Base-by-base conservation (phyloP, 2,797 vertebrate species). In the Megalops cyprinoides region DNA sequence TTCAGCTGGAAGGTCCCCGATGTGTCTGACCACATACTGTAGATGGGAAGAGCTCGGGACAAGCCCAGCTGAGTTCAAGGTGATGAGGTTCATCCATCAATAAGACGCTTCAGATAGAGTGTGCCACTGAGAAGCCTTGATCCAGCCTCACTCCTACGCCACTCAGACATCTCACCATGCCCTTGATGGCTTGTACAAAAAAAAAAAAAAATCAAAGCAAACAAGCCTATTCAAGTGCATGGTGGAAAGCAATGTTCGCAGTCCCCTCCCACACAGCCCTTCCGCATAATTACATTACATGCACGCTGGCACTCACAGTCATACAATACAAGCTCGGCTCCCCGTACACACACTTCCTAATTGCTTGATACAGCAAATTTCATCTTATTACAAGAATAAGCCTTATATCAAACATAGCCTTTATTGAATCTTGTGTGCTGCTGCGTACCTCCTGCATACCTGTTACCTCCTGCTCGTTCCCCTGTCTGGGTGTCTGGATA, bases 391-490 rank as follows among this genome's bases (percentile, higher is more conserved):
- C 77, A 84, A 62, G 44, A 67, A 75, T 77, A 46, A 74, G 20
- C 75, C 81, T 71, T 28, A 74, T 53, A 58, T 39, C 34, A 58
- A 44, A 67, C 51, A 77, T n/a, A 44, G 56, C 77, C 81, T 76
- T 84, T 85, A 86, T 85, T 84, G 79, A 85, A 88, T 87, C 84
- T 79, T 79, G 42, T 58, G 69, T 55, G 69, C 71, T 67, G 55
- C 78, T 48, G 76, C 76, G 31, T 28, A 55, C 39, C 18, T 25
- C 34, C 51, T 37, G 25, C 77, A 65, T 65, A 55, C 15, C 6
- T 62, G 48, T 20, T n/a, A 14, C 39, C 58, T n/a, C 8, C 75
- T 20, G 49, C 55, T 55, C 55, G 51, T 39, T 28, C 51, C 12
- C 15, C 75, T 6, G 3, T 23, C 1, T 20, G 18, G 25, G 31